Conservation (phyloP, 2,113 vertebrate genomes). For the Leuciscus idus region DNA sequence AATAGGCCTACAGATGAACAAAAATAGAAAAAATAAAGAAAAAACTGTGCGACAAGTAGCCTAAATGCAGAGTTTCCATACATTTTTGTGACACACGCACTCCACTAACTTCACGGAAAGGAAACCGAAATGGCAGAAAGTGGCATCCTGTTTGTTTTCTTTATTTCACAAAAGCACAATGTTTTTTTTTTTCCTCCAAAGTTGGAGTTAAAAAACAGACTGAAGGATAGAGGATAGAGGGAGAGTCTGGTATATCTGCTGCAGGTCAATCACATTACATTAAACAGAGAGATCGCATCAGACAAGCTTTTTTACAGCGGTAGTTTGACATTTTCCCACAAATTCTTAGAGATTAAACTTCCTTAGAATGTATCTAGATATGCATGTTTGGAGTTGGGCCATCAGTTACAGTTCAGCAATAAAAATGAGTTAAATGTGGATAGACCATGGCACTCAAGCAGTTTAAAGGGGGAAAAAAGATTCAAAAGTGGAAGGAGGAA, state of each 20-base stretch:
- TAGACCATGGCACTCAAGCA: conserved; percentile 84
- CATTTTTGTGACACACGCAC: too few species aligned
- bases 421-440: conserved; percentile 77
- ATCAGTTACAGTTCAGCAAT: conserved; percentile 70
- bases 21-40: too few species aligned
- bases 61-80: too few species aligned
- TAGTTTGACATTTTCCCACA: conserved; percentile 42
- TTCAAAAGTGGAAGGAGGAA: conserved; percentile 60
- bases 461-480: conserved; percentile 43
- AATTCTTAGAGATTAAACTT: conserved; percentile 20
- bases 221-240: conserved; percentile 62
- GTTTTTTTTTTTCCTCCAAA: not conserved
- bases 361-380: conserved; percentile 36
- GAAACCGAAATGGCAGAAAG: too few species aligned
- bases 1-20: too few species aligned
- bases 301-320: conserved; percentile 75
- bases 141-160: not conserved
- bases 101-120: too few species aligned
- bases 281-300: conserved; percentile 70
- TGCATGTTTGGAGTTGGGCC: conserved; percentile 60
- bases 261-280: conserved; percentile 63
- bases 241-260: conserved; percentile 71
- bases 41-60: too few species aligned
- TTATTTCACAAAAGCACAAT: too few species aligned
- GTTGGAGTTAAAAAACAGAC: conserved; percentile 61